A percentile compares a stretch with the other conserved stretches of the same genome.
phyloP scores from a whole-genome alignment of 2,888 invertebrate species.

The Strigamia maritima region DNA sequence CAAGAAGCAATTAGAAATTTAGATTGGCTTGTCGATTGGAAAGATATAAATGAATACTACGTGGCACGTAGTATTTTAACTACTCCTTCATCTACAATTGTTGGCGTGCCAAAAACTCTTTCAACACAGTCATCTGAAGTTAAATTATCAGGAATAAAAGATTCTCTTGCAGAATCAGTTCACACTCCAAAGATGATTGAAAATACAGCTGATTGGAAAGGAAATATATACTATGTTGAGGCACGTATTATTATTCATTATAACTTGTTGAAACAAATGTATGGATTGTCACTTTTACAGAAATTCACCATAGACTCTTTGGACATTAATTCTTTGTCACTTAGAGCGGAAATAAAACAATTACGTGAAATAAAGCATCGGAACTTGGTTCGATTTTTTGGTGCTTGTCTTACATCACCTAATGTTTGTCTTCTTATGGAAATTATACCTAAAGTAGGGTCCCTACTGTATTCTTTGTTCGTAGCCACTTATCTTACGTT shows the following conservation, averaged over 20 bases:
- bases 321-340: background rate
- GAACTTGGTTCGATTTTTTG: slow-evolving; percentile 80
- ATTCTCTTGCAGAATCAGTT: background rate
- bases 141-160: too few species aligned
- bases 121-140: too few species aligned
- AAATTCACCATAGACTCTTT: background rate
- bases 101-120: background rate
- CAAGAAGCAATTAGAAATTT: background rate
- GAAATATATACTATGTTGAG: background rate
- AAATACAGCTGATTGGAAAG: background rate
- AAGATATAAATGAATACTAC: background rate
- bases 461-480: background rate
- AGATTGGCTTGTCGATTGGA: background rate
- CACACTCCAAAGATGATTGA: background rate
- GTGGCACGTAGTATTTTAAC: background rate
- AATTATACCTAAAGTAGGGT: slow-evolving; percentile 7
- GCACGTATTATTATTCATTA: too few species aligned
- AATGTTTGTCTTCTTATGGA: slow-evolving; percentile 36
- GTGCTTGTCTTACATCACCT: slow-evolving; percentile 46
- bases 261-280: background rate
- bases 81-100: background rate
- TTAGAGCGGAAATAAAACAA: slow-evolving; percentile 72
- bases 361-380: slow-evolving; percentile 87
- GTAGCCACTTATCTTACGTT: too few species aligned
- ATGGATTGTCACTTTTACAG: background rate